phyloP scores from a whole-genome alignment of 2,888 invertebrate species.

The Drosophila algonquin region DNA sequence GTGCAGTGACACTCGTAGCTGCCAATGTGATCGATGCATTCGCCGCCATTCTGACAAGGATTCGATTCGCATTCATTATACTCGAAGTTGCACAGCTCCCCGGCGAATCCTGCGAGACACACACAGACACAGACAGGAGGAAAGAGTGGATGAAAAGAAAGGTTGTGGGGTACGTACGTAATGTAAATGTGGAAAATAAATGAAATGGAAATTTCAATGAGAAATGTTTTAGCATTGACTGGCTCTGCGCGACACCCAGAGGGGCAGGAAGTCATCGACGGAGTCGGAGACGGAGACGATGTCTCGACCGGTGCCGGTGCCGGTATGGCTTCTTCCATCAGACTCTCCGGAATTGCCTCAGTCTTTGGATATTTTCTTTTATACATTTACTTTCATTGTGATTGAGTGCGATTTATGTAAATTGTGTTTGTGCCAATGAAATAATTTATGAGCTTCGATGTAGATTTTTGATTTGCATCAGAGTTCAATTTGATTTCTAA shows the following conservation, averaged over 20 bases:
- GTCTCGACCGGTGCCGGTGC: conserved; percentile 4
- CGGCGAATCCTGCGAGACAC: conserved; percentile 87
- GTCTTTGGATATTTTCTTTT: conserved; percentile 33
- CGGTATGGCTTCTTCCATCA: neutral
- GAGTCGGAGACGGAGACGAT: conserved; percentile 6
- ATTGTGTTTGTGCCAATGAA: conserved; percentile 79
- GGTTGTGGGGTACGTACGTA: conserved; percentile 35
- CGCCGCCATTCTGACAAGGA: conserved; percentile 90
- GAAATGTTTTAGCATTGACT: conserved; percentile 25
- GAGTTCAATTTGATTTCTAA: conserved; percentile 40
- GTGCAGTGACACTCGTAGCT: conserved; percentile 88
- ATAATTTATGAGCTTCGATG: conserved; percentile 77
- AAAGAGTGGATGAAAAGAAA: conserved; percentile 5
- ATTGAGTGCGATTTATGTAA: conserved; percentile 80
- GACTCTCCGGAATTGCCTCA: conserved; percentile 28
- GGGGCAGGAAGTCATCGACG: conserved; percentile 13
- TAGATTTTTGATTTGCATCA: conserved; percentile 50
- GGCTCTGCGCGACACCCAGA: conserved; percentile 35
- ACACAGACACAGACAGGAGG: conserved; percentile 15
- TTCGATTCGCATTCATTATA: conserved; percentile 91
- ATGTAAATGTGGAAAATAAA: conserved; percentile 77
- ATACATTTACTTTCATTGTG: conserved; percentile 53
- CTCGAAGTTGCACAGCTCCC: conserved; percentile 89
- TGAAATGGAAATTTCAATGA: conserved; percentile 77
- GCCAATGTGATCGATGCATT: conserved; percentile 89